phyloP scores from a whole-genome alignment of 2,888 invertebrate species.

The Congeria kusceri region DNA sequence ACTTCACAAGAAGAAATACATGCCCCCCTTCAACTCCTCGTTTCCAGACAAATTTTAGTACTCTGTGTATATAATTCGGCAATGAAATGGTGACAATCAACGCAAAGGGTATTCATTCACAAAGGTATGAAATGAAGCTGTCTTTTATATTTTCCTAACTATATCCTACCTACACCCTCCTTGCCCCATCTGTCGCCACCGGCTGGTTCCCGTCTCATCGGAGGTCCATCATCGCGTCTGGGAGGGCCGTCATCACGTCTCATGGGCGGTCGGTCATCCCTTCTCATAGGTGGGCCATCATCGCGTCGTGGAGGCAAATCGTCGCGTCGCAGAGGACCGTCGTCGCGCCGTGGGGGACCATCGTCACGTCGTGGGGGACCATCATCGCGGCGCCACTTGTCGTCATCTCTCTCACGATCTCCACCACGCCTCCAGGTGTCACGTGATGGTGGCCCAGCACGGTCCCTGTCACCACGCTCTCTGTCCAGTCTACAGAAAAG shows the following conservation, averaged over 20 bases:
- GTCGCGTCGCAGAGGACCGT: conserved; percentile 6
- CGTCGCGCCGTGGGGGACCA: conserved; percentile 19
- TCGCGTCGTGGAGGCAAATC: conserved; percentile 26
- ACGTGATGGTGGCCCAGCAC: conserved; percentile 17
- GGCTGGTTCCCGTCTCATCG: conserved; percentile 32
- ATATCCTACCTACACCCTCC: conserved; percentile 15
- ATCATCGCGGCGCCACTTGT: conserved; percentile 22
- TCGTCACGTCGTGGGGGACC: conserved; percentile 22
- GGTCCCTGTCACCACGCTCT: conserved; percentile 40
- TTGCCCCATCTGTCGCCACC: conserved; percentile 51
- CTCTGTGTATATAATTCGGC: too few relatives aligned
- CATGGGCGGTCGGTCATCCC: conserved; percentile 27
- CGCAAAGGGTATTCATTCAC: too few relatives aligned
- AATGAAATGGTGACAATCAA: too few relatives aligned
- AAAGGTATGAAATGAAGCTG: too few relatives aligned
- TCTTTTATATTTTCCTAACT: too few relatives aligned
- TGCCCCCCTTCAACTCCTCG: too few relatives aligned
- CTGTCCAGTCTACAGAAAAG: conserved; percentile 21
- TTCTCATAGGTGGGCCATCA: neutral
- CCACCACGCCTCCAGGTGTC: conserved; percentile 45
- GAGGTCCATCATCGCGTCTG: conserved; percentile 32
- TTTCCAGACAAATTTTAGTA: too few relatives aligned
- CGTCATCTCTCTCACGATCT: conserved; percentile 30
- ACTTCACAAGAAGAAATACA: too few relatives aligned
- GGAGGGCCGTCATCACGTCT: conserved; percentile 20